phyloP scores from a whole-genome alignment of 92 coral and sea anemone species.

The Umimayanthus kanabou region DNA sequence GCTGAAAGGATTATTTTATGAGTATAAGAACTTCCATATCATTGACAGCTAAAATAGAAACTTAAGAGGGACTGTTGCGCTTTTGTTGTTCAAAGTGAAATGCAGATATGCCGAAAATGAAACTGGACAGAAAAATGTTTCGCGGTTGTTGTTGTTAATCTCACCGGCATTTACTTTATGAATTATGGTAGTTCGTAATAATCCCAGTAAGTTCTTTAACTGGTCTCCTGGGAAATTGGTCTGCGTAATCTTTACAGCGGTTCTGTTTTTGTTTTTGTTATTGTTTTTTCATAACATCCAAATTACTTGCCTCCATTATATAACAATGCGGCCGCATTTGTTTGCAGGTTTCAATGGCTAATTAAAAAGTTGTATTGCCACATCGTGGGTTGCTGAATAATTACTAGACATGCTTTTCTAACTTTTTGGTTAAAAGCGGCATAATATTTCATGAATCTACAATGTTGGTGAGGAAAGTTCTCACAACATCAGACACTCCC shows the following conservation, averaged over 20 bases:
- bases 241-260: neutral
- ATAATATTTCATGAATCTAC: neutral
- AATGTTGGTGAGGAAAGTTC: constrained; percentile 25
- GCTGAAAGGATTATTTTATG: too few species aligned
- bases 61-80: too few species aligned
- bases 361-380: neutral
- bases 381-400: neutral
- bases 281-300: neutral
- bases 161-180: neutral
- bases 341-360: neutral
- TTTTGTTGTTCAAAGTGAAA: too few species aligned
- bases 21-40: too few species aligned
- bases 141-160: neutral
- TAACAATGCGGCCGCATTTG: neutral
- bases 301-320: neutral
- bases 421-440: neutral
- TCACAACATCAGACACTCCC: neutral
- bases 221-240: constrained; percentile 3
- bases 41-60: too few species aligned
- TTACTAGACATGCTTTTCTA: too few species aligned
- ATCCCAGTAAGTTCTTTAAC: neutral
- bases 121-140: too few species aligned
- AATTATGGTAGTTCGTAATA: neutral
- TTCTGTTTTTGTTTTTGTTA: neutral
- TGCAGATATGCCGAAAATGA: too few species aligned